Evolutionary conservation across 2,797 vertebrate species (phyloP).

Genomic region (Naso thynnoides): DNA sequence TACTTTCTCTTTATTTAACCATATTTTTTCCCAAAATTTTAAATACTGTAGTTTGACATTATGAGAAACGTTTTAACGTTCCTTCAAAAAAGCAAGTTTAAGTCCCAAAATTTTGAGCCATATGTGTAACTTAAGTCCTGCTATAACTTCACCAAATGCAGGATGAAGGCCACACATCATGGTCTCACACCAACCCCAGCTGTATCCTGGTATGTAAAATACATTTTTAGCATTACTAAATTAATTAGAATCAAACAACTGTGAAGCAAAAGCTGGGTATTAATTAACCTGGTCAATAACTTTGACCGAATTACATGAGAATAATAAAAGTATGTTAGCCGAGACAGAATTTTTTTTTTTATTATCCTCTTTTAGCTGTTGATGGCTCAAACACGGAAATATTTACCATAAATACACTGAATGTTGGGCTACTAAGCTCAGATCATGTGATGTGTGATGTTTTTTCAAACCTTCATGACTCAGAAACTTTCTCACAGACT

Average conservation of each 20-base stretch:
- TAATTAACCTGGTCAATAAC: too few relatives aligned
- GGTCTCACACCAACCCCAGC: not conserved
- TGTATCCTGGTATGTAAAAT: not conserved
- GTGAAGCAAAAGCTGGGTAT: not conserved
- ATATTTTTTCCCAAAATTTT: too few relatives aligned
- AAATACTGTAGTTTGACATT: too few relatives aligned
- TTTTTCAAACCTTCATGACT: not conserved
- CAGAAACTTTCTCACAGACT: not conserved
- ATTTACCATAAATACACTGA: not conserved
- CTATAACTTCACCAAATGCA: too few relatives aligned
- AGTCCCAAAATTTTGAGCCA: too few relatives aligned
- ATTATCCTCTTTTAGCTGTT: not conserved
- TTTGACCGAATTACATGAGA: rapidly evolving
- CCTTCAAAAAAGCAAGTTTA: too few relatives aligned
- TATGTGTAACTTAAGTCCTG: too few relatives aligned
- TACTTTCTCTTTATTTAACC: too few relatives aligned
- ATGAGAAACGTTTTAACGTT: too few relatives aligned
- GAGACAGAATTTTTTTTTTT: too few relatives aligned
- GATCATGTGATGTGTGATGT: not conserved
- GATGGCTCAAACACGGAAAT: not conserved
- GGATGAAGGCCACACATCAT: too few relatives aligned
- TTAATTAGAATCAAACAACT: not conserved
- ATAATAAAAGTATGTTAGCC: not conserved
- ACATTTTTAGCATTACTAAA: not conserved
- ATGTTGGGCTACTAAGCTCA: not conserved